These are phyloP conservation scores for Sarcophaga variegata DNA, from an alignment of 2,888 invertebrate genomes.

Conservation along the genomic window DNA sequence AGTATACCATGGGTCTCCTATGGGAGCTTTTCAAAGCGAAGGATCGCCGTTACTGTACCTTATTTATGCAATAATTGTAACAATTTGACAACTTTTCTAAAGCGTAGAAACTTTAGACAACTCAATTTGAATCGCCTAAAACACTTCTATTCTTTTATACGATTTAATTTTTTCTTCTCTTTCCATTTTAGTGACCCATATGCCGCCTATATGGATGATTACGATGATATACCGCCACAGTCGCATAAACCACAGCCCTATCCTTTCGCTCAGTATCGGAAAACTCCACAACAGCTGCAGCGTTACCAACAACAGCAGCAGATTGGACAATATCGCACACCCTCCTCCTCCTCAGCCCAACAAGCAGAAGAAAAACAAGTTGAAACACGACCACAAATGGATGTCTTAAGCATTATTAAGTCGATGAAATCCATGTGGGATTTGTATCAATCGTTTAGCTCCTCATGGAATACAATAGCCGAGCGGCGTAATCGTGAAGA, in stretches of 20 bases:
- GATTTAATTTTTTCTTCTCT: background rate
- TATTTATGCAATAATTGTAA: too few relatives aligned
- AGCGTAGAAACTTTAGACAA: too few relatives aligned
- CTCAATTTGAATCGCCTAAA: too few relatives aligned
- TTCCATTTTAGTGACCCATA: constrained; percentile 62
- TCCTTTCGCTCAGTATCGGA: too few relatives aligned
- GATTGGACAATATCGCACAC: constrained; percentile 43
- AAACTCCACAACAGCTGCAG: background rate
- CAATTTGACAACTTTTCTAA: too few relatives aligned
- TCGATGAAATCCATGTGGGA: constrained; percentile 78
- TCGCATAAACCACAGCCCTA: background rate
- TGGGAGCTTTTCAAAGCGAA: too few relatives aligned
- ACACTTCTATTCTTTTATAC: too few relatives aligned
- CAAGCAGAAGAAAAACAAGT: constrained; percentile 24
- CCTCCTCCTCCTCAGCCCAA: background rate
- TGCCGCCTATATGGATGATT: constrained; percentile 62
- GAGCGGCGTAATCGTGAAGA: constrained; percentile 72
- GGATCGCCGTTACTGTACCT: too few relatives aligned
- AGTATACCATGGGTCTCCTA: too few relatives aligned
- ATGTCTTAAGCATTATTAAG: constrained; percentile 72
- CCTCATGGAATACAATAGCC: constrained; percentile 77
- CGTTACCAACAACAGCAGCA: constrained; percentile 6
- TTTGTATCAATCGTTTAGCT: constrained; percentile 77
- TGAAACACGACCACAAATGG: constrained; percentile 32
- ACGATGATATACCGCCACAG: constrained; percentile 44